These are phyloP conservation scores for Gopherus flavomarginatus DNA, from an alignment of 2,113 vertebrate species.

Conservation along the genomic window DNA sequence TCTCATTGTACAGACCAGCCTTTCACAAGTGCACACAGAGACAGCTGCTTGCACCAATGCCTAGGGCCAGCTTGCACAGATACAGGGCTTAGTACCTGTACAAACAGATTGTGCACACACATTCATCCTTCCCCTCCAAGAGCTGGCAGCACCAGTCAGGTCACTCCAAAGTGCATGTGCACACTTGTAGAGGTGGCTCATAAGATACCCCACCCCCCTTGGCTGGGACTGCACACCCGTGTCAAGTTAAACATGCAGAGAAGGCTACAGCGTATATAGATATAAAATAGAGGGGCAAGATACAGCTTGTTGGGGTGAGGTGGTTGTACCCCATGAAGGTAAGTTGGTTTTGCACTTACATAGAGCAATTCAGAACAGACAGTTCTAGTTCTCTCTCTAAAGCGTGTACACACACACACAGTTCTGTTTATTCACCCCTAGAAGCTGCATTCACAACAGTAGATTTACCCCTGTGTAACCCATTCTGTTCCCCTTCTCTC, in stretches of 20 bases:
- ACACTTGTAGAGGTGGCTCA: not conserved
- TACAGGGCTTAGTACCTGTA: fast-evolving
- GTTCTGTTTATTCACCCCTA: not conserved
- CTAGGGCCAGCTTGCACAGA: not conserved
- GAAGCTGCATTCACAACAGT: fast-evolving
- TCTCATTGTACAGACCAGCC: not conserved
- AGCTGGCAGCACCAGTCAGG: fast-evolving
- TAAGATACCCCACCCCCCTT: too few species aligned
- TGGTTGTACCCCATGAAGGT: not conserved
- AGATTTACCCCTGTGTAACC: not conserved
- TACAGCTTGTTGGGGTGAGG: not conserved
- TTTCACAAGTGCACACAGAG: not conserved
- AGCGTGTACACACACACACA: too few species aligned
- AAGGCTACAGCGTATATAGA: not conserved
- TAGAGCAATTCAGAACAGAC: not conserved
- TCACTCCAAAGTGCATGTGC: not conserved
- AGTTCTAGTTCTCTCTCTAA: not conserved
- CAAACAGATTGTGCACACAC: not conserved
- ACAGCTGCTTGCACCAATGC: not conserved
- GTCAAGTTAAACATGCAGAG: not conserved
- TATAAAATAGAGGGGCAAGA: too few species aligned
- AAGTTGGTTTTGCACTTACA: too few species aligned
- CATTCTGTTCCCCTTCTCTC: not conserved
- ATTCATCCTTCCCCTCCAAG: not conserved
- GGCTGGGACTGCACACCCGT: not conserved